A percentile compares a stretch with the other conserved stretches of the same genome.
Conservation (phyloP, 2,113 vertebrate genomes). For the Smithornis capensis region DNA sequence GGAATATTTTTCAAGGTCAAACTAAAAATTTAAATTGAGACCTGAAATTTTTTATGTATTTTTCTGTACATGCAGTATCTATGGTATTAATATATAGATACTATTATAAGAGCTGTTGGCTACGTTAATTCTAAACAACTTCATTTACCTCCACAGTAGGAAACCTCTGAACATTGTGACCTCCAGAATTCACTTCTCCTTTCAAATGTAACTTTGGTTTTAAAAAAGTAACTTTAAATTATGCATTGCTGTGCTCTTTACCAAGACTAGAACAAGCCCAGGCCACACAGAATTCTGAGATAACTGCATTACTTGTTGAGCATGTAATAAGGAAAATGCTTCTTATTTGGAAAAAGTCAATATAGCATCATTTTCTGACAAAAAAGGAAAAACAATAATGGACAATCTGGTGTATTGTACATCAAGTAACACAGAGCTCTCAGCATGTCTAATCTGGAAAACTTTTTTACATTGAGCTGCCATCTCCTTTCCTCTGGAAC, state of each 20-base stretch:
- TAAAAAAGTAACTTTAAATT: background rate
- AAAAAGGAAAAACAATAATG: background rate
- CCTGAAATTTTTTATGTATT: background rate
- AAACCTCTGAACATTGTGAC: background rate
- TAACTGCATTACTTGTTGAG: background rate
- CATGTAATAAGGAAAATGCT: background rate
- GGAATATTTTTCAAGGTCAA: constrained; percentile 50
- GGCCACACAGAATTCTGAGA: background rate
- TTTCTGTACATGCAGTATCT: background rate
- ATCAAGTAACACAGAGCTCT: background rate
- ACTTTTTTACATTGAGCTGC: background rate
- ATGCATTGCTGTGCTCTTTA: background rate
- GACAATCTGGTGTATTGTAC: background rate
- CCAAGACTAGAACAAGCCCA: background rate
- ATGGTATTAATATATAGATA: background rate
- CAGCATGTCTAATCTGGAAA: background rate
- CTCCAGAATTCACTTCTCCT: background rate
- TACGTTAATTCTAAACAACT: background rate
- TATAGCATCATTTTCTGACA: background rate
- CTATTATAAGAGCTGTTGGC: background rate
- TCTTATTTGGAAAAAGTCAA: background rate
- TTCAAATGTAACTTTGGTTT: background rate
- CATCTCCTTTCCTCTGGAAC: background rate
- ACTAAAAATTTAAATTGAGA: background rate
- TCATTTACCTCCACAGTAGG: background rate